Base-by-base conservation (phyloP, 1,140 invertebrate genomes). In the Diprion similis region DNA sequence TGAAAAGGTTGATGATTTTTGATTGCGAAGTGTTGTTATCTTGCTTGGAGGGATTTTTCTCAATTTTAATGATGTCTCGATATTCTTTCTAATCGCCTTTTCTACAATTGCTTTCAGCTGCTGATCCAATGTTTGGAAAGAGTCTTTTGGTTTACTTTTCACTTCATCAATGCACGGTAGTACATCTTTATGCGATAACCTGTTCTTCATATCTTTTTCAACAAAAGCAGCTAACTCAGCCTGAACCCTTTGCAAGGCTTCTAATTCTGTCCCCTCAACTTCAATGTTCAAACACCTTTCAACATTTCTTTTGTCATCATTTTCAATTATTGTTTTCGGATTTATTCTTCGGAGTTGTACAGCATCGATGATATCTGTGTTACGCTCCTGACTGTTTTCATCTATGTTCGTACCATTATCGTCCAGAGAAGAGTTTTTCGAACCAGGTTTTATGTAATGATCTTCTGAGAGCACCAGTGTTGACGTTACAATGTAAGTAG, bases 201-300 rank as follows among this genome's bases (percentile, higher is more conserved):
- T 84, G 0, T 77, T 47, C 19, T 81, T 84, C 73, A 88, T 82
- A 10, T 87, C 85, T 1, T 80, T 83, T 9, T 86, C 82, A 0
- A 88, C 78, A 11, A 86, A 88, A 8, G 72, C 70, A 8, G 83
- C 84, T 0, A 88, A 69, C 17, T 84, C 82, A 0, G 73, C n/a
- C 51, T 88, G 87, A 15, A 86, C 79, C 0, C 75, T 76, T 48
- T 84, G 83, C 1, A 88, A 66, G 4, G 81, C 72, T 2, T 78
- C 72, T 1, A 84, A 70, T 65, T 87, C 85, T 8, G 80, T 81
- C 8, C 85, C 84, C 59, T 87, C 85, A 0, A 88, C 80, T 48
- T 87, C 83, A 17, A 88, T 85, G 15, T 87, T 87, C 10, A 88
- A 71, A 75, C 86, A 87, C 19, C 81, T 80, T 67, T 87, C 82